phyloP scores from a whole-genome alignment of 2,113 vertebrate genomes.

The Riparia riparia region DNA sequence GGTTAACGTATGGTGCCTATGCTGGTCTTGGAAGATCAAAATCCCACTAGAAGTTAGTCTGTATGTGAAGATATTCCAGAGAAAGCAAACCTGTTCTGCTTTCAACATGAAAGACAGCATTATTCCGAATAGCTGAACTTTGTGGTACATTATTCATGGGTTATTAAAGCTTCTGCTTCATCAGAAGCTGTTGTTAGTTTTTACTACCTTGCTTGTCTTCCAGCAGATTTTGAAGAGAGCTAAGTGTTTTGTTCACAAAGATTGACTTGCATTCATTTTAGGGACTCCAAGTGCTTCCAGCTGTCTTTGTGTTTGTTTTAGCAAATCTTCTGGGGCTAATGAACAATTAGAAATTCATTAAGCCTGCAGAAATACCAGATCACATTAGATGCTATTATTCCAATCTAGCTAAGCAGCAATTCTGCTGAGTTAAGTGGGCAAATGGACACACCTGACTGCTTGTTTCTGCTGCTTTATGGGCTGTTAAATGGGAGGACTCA shows the following conservation, averaged over 20 bases:
- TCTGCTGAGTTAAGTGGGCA: not conserved
- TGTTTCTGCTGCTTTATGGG: not conserved
- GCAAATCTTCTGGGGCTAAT: slow-evolving; percentile 16
- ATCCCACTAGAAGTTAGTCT: not conserved
- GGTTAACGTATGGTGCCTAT: not conserved
- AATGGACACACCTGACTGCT: not conserved
- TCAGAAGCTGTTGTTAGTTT: not conserved
- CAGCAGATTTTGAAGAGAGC: not conserved
- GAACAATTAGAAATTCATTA: slow-evolving; percentile 18
- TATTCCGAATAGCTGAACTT: not conserved
- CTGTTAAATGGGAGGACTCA: not conserved
- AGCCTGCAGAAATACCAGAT: not conserved
- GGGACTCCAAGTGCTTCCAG: not conserved
- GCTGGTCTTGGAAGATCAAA: not conserved
- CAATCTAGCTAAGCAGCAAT: not conserved
- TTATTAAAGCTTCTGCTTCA: not conserved
- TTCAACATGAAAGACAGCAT: not conserved
- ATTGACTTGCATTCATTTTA: not conserved
- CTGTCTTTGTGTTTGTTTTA: slow-evolving; percentile 12
- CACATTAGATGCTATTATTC: not conserved
- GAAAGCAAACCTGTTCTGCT: slow-evolving; percentile 5
- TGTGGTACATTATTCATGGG: not conserved
- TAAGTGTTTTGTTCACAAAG: not conserved
- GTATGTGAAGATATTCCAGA: not conserved
- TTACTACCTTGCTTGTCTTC: not conserved